Base-by-base conservation (phyloP, 1,140 invertebrate genomes). In the Helicoverpa armigera region DNA sequence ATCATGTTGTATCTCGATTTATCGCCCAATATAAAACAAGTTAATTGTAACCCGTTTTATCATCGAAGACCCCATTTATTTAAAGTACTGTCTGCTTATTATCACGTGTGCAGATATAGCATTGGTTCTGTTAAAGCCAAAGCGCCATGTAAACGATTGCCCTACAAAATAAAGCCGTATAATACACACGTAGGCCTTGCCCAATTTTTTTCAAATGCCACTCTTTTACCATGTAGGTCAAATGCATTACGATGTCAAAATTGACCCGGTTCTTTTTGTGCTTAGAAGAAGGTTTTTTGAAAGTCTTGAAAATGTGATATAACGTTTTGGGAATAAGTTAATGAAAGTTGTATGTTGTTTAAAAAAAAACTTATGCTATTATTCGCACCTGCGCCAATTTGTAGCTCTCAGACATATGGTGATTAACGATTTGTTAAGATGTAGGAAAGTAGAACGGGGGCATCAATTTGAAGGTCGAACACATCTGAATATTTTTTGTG, bases 361-460 rank as follows among this genome's bases (percentile, higher is more conserved):
- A 53, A 70, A 51, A 16, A 70, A 29, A 11, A 14, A 54, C 7
- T 53, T 56, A 74, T 79, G 16, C 78, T 67, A 69, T 79, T 63
- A 78, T 61, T 79, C 58, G 43, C 51, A 80, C 53, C 31, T 31
- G 73, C 72, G 56, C 65, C 60, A 84, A 85, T 87, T 87, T 70
- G 79, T 79, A 77, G 85, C 56, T 81, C 76, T 82, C 81, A 82
- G 78, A 81, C 85, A 85, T 82, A 86, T 88, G 81, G 83, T 90
- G 88, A 90, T 91, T 90, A 88, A 92, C 80, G 83, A 85, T 89
- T 91, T 91, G 89, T 92, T 88, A 87, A 90, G 88, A 92, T 90
- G 86, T 90, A 90, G 86, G 86, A 91, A 92, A 91, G 90, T 91
- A 89, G 91, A 92, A 90, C 90, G 81, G 90, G 91, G 90, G 89